Conservation (phyloP, 53 echinoderm and acorn worm genomes). For the Zoroaster sp. region DNA sequence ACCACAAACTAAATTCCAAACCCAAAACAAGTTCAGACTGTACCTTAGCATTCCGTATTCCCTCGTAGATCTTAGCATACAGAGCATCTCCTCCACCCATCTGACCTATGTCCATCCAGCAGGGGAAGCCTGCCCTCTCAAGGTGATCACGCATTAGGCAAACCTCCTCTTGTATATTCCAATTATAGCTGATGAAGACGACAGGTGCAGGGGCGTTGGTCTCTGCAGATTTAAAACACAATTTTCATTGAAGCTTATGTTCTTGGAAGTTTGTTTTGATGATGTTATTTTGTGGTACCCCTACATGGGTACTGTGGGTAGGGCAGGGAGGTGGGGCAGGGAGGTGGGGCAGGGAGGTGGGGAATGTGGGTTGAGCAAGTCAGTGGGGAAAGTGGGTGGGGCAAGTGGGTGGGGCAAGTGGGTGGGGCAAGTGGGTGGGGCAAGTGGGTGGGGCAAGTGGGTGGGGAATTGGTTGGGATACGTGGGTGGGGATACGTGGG, state of each 20-base stretch:
- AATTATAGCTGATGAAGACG: conserved; percentile 93
- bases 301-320: neutral
- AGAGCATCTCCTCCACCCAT: conserved; percentile 89
- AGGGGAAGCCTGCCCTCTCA: conserved; percentile 79
- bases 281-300: neutral
- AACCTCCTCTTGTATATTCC: conserved; percentile 82
- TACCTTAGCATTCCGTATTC: conserved; percentile 83
- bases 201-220: conserved; percentile 55
- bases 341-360: neutral
- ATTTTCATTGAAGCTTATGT: neutral
- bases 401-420: neutral
- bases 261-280: neutral
- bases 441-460: neutral
- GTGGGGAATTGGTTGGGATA: neutral
- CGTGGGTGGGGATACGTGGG: neutral
- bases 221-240: too few species aligned
- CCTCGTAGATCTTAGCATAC: conserved; percentile 84
- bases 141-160: conserved; percentile 67
- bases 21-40: neutral
- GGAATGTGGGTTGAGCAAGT: neutral
- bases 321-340: neutral
- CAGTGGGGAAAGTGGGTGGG: neutral
- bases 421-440: neutral
- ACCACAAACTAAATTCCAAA: neutral
- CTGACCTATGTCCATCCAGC: conserved; percentile 97